phyloP scores from a whole-genome alignment of 2,888 invertebrate species.

The Agrilus mali region DNA sequence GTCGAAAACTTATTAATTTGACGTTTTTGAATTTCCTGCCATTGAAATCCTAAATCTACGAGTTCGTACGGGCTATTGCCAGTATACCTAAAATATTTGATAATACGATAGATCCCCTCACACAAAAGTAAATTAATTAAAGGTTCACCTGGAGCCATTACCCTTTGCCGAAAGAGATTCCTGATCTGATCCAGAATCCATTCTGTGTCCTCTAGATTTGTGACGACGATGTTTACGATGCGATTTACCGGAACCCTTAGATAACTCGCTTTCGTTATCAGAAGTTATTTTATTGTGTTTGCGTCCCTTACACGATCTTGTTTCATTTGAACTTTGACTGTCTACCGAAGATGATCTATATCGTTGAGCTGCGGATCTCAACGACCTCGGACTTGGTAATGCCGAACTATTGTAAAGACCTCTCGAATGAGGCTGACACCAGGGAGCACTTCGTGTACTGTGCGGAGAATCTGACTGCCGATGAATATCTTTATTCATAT shows the following conservation, averaged over 20 bases:
- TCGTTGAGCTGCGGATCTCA: conserved; percentile 54
- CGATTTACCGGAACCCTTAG: conserved; percentile 71
- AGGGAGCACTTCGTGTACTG: conserved; percentile 72
- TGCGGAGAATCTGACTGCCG: conserved; percentile 56
- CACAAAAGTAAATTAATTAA: background rate
- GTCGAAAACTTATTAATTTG: conserved; percentile 41
- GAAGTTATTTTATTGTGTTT: conserved; percentile 74
- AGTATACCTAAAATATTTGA: conserved; percentile 26
- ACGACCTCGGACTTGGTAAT: conserved; percentile 65
- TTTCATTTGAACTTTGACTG: conserved; percentile 82
- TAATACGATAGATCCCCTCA: background rate
- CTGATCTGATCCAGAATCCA: conserved; percentile 60
- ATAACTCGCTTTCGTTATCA: conserved; percentile 83
- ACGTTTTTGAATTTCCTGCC: conserved; percentile 75
- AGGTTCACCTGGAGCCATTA: conserved; percentile 6
- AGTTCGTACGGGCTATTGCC: conserved; percentile 46
- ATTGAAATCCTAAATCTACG: conserved; percentile 78
- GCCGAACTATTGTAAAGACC: conserved; percentile 51
- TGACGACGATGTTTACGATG: conserved; percentile 63
- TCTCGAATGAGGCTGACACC: conserved; percentile 57
- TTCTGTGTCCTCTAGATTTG: conserved; percentile 60
- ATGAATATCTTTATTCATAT: conserved; percentile 33
- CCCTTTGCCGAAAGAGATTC: conserved; percentile 39
- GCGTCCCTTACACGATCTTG: conserved; percentile 57
- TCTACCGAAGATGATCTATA: conserved; percentile 72